Conservation (phyloP, 2,797 vertebrate genomes). For the Luscinia luscinia region DNA sequence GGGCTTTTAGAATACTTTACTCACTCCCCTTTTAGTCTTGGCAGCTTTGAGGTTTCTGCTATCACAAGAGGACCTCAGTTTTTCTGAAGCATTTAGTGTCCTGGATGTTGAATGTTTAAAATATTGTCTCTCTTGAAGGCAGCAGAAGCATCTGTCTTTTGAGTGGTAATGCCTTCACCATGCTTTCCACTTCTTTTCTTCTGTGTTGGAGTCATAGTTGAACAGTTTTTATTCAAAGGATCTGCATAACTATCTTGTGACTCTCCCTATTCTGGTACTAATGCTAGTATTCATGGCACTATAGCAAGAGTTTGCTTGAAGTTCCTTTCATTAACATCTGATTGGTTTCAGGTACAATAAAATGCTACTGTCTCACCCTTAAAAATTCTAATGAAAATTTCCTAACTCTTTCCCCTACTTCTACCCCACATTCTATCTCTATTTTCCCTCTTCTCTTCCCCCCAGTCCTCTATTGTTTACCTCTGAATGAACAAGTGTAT, state of each 20-base stretch:
- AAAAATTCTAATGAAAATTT: background rate
- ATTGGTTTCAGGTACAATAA: conserved; percentile 5
- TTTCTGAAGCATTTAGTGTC: background rate
- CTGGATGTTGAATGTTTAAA: background rate
- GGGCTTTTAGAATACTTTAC: background rate
- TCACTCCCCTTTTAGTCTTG: background rate
- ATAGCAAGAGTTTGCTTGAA: background rate
- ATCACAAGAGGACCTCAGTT: background rate
- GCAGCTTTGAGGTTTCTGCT: background rate
- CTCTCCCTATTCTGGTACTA: background rate
- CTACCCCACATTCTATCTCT: background rate
- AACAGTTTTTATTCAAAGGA: background rate
- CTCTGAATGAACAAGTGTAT: background rate
- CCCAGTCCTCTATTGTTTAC: background rate
- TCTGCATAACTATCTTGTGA: background rate
- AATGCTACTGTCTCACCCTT: background rate
- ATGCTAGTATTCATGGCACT: background rate
- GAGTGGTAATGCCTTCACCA: background rate
- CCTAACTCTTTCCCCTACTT: background rate
- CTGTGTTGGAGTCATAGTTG: background rate
- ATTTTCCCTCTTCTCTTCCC: background rate
- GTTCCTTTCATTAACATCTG: background rate
- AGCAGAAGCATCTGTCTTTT: background rate
- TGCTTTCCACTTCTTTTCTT: background rate
- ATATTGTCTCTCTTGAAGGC: background rate